These are phyloP conservation scores for Taenaris catops DNA, from an alignment of 2,888 invertebrate species.

Conservation along the genomic window DNA sequence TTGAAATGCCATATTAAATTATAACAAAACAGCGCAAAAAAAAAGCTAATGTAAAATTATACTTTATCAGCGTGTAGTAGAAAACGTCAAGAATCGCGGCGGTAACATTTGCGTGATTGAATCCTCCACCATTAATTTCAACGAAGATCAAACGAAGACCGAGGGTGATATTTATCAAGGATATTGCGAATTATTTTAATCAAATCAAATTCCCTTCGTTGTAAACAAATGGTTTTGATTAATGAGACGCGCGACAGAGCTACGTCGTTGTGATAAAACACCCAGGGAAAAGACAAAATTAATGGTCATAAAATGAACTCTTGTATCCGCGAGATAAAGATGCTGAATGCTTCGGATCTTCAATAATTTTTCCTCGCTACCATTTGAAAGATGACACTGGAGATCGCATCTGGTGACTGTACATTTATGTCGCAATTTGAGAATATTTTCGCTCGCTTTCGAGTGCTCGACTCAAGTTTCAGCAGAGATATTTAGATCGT, in stretches of 20 bases:
- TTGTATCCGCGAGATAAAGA: constrained; percentile 76
- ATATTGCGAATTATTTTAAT: constrained; percentile 81
- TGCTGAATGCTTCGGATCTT: constrained; percentile 73
- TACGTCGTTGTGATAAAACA: constrained; percentile 76
- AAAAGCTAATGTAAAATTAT: constrained; percentile 12
- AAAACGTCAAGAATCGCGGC: constrained; percentile 42
- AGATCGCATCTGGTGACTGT: constrained; percentile 70
- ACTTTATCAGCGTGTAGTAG: constrained; percentile 25
- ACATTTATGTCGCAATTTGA: constrained; percentile 58
- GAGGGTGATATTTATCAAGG: constrained; percentile 80
- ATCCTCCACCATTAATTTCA: constrained; percentile 77
- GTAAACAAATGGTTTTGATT: constrained; percentile 81
- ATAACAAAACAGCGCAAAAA: constrained; percentile 10
- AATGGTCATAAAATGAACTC: constrained; percentile 81
- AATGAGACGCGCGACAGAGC: constrained; percentile 79
- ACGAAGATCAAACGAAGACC: constrained; percentile 77
- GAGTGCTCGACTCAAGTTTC: constrained; percentile 59
- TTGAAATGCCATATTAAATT: constrained; percentile 11
- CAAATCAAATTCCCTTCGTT: constrained; percentile 80
- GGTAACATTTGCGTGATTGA: constrained; percentile 73
- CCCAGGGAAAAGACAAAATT: constrained; percentile 76
- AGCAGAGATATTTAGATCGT: constrained; percentile 73
- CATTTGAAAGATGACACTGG: constrained; percentile 64
- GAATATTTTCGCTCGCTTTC: constrained; percentile 56
- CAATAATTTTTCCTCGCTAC: constrained; percentile 71